Percentiles rank a stretch among this genome's conserved stretches.
Conservation (phyloP, 1,140 invertebrate species). For the Aphelenchoides fujianensis region DNA sequence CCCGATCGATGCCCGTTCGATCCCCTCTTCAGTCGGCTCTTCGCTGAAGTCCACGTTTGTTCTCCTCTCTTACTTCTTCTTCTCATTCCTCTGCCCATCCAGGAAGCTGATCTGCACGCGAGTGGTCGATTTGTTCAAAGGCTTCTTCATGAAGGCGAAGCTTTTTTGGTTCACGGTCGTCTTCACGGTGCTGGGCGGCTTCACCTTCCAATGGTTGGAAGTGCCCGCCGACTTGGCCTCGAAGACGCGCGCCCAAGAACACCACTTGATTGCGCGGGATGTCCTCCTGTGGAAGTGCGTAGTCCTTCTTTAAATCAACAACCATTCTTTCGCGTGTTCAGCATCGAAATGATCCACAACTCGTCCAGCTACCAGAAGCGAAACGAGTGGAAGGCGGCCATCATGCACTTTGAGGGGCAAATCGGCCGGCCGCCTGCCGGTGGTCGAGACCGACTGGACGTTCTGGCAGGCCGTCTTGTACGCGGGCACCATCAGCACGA, state of each 20-base stretch:
- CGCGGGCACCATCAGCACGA: slow-evolving; percentile 47
- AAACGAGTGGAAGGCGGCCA: slow-evolving; percentile 40
- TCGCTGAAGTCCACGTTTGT: slow-evolving; percentile 12
- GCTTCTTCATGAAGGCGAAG: slow-evolving; percentile 22
- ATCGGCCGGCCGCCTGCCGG: slow-evolving; percentile 31
- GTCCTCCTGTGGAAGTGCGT: slow-evolving; percentile 40
- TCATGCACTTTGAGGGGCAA: slow-evolving; percentile 41
- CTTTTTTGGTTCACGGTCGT: slow-evolving; percentile 23
- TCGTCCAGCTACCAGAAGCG: slow-evolving; percentile 20
- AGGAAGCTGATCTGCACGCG: not conserved
- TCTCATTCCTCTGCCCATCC: not conserved
- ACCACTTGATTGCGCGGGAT: slow-evolving; percentile 43
- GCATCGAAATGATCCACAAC: slow-evolving; percentile 30
- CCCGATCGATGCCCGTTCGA: not conserved
- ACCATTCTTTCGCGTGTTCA: not conserved
- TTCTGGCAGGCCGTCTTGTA: slow-evolving; percentile 49
- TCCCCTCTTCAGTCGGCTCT: slow-evolving; percentile 4
- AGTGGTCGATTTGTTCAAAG: slow-evolving; percentile 3
- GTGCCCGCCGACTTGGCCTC: slow-evolving; percentile 34
- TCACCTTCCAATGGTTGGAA: slow-evolving; percentile 31
- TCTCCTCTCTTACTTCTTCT: not conserved
- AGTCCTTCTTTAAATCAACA: not conserved
- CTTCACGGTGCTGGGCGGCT: slow-evolving; percentile 27
- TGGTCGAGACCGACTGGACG: slow-evolving; percentile 41
- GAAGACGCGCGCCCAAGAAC: slow-evolving; percentile 36